A percentile compares a stretch with the other conserved stretches of the same genome.
Conservation (phyloP, 2,888 invertebrate genomes). For the Eristalis intricaria region DNA sequence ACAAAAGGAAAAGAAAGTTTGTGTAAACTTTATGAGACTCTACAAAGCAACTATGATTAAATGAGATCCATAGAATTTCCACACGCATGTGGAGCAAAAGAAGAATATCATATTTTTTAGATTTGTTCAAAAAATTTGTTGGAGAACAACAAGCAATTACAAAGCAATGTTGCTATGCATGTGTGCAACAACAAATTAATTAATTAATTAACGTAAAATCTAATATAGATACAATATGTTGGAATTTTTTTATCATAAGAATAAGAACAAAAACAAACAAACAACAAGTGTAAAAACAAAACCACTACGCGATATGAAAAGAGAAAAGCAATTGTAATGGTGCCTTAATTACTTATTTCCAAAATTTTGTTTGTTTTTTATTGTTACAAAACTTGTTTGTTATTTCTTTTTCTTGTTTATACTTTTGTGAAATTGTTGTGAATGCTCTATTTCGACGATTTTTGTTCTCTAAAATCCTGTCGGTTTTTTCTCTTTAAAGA, state of each 20-base stretch:
- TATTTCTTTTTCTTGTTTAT: conserved; percentile 5
- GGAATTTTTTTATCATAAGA: conserved; percentile 75
- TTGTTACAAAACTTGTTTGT: conserved; percentile 27
- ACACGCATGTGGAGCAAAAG: conserved; percentile 48
- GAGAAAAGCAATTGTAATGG: conserved; percentile 81
- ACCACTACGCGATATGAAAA: conserved; percentile 68
- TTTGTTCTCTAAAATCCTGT: conserved; percentile 36
- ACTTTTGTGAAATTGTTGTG: conserved; percentile 13
- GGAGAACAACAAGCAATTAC: background rate
- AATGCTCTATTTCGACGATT: background rate
- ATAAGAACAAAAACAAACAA: conserved; percentile 72
- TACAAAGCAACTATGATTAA: conserved; percentile 73
- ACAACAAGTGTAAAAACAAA: conserved; percentile 38
- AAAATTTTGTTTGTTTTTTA: conserved; percentile 53
- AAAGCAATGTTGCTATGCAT: conserved; percentile 26
- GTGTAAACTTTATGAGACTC: conserved; percentile 64
- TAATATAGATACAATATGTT: conserved; percentile 45
- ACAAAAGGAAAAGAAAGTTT: conserved; percentile 44
- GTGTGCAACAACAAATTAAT: conserved; percentile 38
- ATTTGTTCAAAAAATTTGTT: conserved; percentile 53
- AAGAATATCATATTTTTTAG: conserved; percentile 67
- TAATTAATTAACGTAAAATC: conserved; percentile 35
- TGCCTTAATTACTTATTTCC: conserved; percentile 81
- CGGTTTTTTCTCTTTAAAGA: conserved; percentile 59
- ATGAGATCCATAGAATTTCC: conserved; percentile 73